Base-by-base conservation (phyloP, 1,140 invertebrate genomes). In the Drosophila kurseongensis region DNA sequence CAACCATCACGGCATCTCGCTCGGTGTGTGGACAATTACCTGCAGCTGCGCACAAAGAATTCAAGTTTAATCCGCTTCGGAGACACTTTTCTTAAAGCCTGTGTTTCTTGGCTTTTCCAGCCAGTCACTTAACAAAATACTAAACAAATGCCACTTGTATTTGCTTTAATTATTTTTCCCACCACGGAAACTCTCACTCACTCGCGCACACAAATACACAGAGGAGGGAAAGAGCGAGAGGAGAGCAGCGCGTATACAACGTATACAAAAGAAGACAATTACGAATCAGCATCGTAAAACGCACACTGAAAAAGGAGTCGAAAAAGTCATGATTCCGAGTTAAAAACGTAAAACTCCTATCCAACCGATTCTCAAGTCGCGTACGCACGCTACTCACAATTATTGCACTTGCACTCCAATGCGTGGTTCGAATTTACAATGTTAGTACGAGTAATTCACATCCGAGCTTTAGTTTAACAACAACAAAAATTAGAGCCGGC, bases 201-300 rank as follows among this genome's bases (percentile, higher is more conserved):
- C 65, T 45, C 40, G 71, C 54, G 14, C 45, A 57, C 55, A 59
- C 13, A 38, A 35, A 74, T 23, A 74, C 14, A 55, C 42, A 61
- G 23, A 35, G 36, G 38, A 42, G 71, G 38, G 57, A 42, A 55
- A 47, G 38, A 60, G 69, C 76, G 66, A 77, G 84, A 63, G 67
- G 65, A 45, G 16, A 56, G 54, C 29, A 76, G 48, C 55, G 55
- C 65, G 75, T 58, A 76, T 62, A 58, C 74, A 75, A 77, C 76
- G 78, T 86, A 86, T 73, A 86, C 83, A 86, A 88, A 81, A 83
- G 71, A 79, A 78, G 79, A 78, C 79, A 84, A 84, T 84, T 83
- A 81, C 82, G 83, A 86, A 85, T 80, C 80, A 84, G 80, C 80
- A 85, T 86, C 82, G 80, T 84, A 80, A 80, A 71, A 72, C 75